Percentiles rank a stretch among this genome's conserved stretches.
Evolutionary conservation across 2,888 invertebrate genomes (phyloP).

Genomic region (Hypolimnas misippus): DNA sequence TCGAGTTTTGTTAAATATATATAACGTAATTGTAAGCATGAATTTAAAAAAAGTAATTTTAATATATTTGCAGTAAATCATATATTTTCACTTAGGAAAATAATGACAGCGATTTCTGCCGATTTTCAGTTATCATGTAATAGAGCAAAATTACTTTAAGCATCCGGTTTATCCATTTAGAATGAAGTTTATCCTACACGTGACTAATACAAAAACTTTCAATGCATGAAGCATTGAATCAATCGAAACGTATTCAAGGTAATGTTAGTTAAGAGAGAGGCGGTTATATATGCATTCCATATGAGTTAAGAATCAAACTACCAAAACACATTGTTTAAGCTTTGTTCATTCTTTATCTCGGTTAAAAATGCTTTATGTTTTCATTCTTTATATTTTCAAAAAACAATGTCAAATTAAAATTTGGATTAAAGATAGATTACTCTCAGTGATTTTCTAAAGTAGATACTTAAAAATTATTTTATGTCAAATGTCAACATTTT

Average conservation of each 20-base stretch:
- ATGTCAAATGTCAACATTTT: constrained; percentile 6
- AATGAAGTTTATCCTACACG: constrained; percentile 17
- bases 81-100: neutral
- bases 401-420: too few relatives aligned
- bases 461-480: neutral
- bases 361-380: too few relatives aligned
- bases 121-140: neutral
- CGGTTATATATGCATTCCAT: constrained; percentile 42
- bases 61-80: too few relatives aligned
- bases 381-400: too few relatives aligned
- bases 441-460: too few relatives aligned
- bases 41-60: too few relatives aligned
- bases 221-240: constrained; percentile 37
- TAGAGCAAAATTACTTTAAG: neutral
- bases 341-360: neutral
- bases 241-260: constrained; percentile 47
- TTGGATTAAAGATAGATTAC: too few relatives aligned
- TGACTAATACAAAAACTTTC: constrained; percentile 41
- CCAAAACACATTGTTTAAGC: constrained; percentile 13
- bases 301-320: constrained; percentile 44
- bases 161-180: constrained; percentile 6
- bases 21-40: too few relatives aligned
- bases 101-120: neutral
- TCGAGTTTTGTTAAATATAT: too few relatives aligned
- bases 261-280: constrained; percentile 32